Conservation (phyloP, 2,113 vertebrate species). For the Arenaria interpres region DNA sequence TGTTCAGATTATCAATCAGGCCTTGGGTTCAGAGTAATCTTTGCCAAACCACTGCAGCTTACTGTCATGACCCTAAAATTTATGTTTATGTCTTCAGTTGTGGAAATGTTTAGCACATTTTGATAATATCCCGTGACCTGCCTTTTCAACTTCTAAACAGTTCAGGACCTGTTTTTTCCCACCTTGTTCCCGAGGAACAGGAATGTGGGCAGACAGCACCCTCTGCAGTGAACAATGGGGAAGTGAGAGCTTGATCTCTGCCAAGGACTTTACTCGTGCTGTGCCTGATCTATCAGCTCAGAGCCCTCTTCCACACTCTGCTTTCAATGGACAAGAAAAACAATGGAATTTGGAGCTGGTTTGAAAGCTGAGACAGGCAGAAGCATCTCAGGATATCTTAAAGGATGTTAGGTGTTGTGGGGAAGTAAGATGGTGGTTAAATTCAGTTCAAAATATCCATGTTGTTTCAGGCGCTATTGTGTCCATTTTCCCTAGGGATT, state of each 20-base stretch:
- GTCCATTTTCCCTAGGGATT: not conserved
- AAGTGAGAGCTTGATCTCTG: not conserved
- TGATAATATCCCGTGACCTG: not conserved
- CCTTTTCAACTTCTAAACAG: not conserved
- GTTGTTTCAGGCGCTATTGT: not conserved
- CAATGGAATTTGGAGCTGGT: not conserved
- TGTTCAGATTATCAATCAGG: not conserved
- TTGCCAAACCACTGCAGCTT: not conserved
- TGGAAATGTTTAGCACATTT: not conserved
- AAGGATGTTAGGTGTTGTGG: not conserved
- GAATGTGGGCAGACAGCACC: constrained; percentile 31
- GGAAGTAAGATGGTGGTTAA: not conserved
- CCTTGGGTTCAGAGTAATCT: too few species aligned
- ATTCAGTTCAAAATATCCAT: not conserved
- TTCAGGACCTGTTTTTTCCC: not conserved
- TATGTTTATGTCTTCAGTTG: not conserved
- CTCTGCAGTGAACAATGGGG: not conserved
- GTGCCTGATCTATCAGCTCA: fast-evolving
- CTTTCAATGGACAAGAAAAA: not conserved
- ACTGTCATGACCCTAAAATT: fast-evolving
- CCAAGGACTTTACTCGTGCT: not conserved
- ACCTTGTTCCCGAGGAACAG: not conserved
- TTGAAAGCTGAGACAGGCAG: not conserved
- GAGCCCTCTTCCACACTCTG: not conserved
- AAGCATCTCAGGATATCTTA: not conserved